A percentile compares a stretch with the other conserved stretches of the same genome.
These are phyloP conservation scores for Istiophorus platypterus DNA, from an alignment of 2,113 vertebrate genomes.

Conservation along the genomic window DNA sequence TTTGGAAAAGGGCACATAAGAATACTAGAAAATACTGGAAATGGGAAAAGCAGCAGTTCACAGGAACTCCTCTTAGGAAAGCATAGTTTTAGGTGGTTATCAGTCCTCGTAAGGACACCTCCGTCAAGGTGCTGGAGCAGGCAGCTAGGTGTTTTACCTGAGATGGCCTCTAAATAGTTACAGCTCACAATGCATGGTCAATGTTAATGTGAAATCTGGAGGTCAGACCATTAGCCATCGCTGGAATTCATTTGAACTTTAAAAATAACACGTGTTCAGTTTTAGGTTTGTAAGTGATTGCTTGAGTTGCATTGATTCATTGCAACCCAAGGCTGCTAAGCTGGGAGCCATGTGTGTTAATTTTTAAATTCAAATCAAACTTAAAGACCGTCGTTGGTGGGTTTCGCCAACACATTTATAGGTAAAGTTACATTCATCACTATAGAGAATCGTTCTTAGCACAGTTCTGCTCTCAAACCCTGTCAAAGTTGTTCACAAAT, in stretches of 20 bases:
- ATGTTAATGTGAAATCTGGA: background rate
- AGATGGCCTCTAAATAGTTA: background rate
- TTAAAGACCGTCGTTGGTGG: background rate
- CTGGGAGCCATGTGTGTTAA: background rate
- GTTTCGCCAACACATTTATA: background rate
- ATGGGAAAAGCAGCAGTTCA: background rate
- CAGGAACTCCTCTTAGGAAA: background rate
- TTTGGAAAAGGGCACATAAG: background rate
- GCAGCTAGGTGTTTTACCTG: background rate
- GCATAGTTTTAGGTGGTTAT: background rate
- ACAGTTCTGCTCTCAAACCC: background rate
- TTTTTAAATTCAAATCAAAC: background rate
- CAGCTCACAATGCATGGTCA: background rate
- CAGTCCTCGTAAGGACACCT: background rate
- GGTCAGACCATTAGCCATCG: background rate
- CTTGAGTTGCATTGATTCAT: background rate
- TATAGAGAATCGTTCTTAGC: background rate
- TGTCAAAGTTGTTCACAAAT: background rate
- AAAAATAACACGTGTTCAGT: background rate
- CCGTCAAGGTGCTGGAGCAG: background rate
- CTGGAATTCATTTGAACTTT: background rate
- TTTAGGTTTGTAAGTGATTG: background rate
- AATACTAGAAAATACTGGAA: background rate
- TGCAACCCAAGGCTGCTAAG: conserved; percentile 2
- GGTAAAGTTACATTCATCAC: background rate